Base-by-base conservation (phyloP, 2,888 invertebrate species). In the Sminthurinus aureus region DNA sequence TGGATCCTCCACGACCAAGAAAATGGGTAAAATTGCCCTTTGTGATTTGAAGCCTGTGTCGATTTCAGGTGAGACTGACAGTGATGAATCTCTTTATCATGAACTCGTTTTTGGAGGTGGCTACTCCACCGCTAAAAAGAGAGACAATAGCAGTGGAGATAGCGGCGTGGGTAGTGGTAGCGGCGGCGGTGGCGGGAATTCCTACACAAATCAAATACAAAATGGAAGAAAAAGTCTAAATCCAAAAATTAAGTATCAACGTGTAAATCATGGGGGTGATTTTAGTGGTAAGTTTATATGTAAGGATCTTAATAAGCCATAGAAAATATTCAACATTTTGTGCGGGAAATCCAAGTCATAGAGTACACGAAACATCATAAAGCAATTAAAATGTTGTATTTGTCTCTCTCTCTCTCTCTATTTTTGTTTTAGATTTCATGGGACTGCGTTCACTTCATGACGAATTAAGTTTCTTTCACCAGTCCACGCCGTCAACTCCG, bases 61-160 rank as follows among this genome's bases (percentile, higher is more conserved):
- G 78, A 87, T 87, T 83, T 83, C 86, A 67, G 85, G 86, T 81
- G 88, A 87, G 85, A 87, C 85, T 85, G 87, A 88, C 84, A 87
- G 87, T 86, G 88, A 88, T 85, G 88, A 88, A 85, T 88, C 87
- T 83, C 85, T 88, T 77, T 88, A 88, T 81, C 88, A 88, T 71
- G 88, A 88, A 83, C 79, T 88, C 51, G 88, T 88, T 58, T 88
- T 87, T 84, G 86, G 88, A 26, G 82, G 84, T 75, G 58, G 80
- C 22, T 79, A 67, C 71, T 50, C 69, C 4, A 26, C 58, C 20
- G 38, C 38, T 38, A 38, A 38, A 4, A 38, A 38, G 6, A 38
- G 38, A 38, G 38, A 38, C 38, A 38, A 38, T 38, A 38, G 38
- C 38, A 38, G 38, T 6, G 38, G 38, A 38, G 81, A 77, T 69